phyloP scores from a whole-genome alignment of 1,140 invertebrate species.

The Aporrectodea caliginosa region DNA sequence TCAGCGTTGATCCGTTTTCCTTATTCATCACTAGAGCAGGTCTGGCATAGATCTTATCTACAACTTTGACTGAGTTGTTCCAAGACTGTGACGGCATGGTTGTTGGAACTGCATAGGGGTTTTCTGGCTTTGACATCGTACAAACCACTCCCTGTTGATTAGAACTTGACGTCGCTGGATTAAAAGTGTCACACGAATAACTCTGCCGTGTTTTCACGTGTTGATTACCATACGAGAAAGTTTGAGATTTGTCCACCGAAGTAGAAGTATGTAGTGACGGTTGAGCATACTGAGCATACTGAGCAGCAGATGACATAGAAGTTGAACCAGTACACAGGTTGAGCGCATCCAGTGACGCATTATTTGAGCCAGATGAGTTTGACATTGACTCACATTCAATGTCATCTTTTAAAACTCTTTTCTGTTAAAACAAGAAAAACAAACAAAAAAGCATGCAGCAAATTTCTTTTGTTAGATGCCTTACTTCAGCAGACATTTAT shows the following conservation, averaged over 20 bases:
- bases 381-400: not conserved
- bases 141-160: not conserved
- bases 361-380: not conserved
- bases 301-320: no score
- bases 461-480: no score
- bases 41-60: not conserved
- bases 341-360: not conserved
- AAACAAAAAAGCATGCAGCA: no score
- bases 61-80: not conserved
- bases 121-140: not conserved
- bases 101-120: not conserved
- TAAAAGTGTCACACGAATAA: not conserved
- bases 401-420: not conserved
- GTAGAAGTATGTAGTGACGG: not conserved
- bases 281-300: not conserved
- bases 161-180: no score
- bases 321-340: not conserved
- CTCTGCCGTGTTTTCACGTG: not conserved
- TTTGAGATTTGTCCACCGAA: not conserved
- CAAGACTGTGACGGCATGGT: not conserved
- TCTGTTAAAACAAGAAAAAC: no score
- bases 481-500: no score
- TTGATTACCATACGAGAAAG: not conserved
- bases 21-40: not conserved
- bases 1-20: not conserved